phyloP scores from a whole-genome alignment of 2,113 vertebrate genomes.

The Bostrychus sinensis region DNA sequence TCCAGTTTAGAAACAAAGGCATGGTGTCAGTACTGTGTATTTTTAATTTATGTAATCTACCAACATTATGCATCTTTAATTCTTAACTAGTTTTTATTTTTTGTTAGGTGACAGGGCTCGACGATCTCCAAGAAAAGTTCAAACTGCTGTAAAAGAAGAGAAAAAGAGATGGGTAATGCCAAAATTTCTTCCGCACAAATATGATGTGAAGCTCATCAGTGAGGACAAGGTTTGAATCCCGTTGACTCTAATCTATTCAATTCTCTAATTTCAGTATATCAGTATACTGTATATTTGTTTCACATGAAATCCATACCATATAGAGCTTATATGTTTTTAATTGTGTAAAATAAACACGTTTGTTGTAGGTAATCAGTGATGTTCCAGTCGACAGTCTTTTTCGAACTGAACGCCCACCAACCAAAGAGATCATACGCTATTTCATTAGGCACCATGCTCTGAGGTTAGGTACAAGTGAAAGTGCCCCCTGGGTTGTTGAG shows the following conservation, averaged over 20 bases:
- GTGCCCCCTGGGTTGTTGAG: conserved; percentile 96
- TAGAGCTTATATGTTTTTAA: background rate
- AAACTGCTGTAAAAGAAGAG: conserved; percentile 92
- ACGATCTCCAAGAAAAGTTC: conserved; percentile 93
- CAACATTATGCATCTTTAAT: background rate
- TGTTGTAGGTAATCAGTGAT: conserved; percentile 87
- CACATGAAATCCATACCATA: background rate
- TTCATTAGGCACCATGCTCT: conserved; percentile 94
- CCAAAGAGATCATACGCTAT: conserved; percentile 98
- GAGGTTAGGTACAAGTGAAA: conserved; percentile 90
- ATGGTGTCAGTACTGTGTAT: background rate
- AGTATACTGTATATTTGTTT: background rate
- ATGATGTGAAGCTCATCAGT: conserved; percentile 91
- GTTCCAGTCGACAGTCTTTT: conserved; percentile 91
- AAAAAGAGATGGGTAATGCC: conserved; percentile 96
- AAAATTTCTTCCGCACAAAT: conserved; percentile 96
- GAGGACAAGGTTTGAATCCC: conserved; percentile 89
- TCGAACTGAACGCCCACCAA: conserved; percentile 94
- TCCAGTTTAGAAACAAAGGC: background rate
- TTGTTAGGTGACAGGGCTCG: conserved; percentile 89
- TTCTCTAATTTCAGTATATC: background rate
- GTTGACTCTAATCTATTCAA: background rate
- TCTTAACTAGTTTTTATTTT: background rate
- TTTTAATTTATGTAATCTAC: background rate
- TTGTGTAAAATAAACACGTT: background rate